Conservation (phyloP, 2,888 invertebrate species). For the Epistrophe grossulariae region DNA sequence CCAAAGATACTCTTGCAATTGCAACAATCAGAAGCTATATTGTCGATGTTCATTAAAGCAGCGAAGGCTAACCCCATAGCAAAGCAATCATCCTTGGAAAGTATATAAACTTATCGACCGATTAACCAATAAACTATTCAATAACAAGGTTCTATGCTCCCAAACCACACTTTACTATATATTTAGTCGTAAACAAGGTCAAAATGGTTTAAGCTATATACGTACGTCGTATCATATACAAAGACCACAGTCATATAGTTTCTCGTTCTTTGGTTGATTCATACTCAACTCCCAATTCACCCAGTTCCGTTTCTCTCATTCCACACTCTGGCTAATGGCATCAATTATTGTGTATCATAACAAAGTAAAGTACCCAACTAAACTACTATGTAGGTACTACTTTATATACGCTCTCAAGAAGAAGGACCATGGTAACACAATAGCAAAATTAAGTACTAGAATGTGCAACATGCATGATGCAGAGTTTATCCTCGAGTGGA, state of each 20-base stretch:
- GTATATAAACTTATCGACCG: conserved; percentile 69
- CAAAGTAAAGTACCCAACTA: conserved; percentile 12
- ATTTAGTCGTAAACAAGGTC: conserved; percentile 67
- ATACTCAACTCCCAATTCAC: background rate
- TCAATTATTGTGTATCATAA: conserved; percentile 72
- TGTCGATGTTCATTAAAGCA: conserved; percentile 48
- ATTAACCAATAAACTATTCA: conserved; percentile 74
- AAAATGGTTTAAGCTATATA: conserved; percentile 48
- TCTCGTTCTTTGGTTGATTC: background rate
- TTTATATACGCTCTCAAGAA: conserved; percentile 35
- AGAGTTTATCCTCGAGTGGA: conserved; percentile 39
- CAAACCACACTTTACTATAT: conserved; percentile 33
- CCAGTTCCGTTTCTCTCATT: background rate
- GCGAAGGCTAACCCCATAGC: conserved; percentile 29
- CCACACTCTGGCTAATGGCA: conserved; percentile 40
- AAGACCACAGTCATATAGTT: conserved; percentile 34
- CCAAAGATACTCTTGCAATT: conserved; percentile 54
- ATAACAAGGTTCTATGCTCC: conserved; percentile 68
- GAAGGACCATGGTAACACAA: conserved; percentile 8
- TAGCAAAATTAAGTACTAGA: conserved; percentile 29
- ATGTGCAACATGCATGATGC: conserved; percentile 34
- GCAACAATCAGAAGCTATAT: conserved; percentile 44
- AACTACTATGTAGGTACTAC: background rate
- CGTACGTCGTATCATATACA: too few species aligned
- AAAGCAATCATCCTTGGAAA: conserved; percentile 58